Evolutionary conservation across 2,113 vertebrate species (phyloP).

Genomic region (Edolisoma coerulescens): DNA sequence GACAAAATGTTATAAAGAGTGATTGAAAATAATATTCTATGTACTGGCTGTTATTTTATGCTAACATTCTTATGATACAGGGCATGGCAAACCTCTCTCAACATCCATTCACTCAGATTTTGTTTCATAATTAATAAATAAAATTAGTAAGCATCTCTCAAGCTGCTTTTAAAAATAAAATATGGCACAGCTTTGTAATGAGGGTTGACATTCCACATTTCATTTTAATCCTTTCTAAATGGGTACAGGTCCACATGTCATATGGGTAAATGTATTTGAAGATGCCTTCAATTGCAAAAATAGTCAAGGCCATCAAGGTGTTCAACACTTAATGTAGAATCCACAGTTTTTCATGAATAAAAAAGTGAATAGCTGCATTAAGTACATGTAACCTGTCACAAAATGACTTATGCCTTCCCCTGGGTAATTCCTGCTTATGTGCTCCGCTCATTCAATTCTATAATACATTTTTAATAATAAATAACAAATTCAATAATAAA

Average conservation of each 20-base stretch:
- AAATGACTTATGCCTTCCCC: constrained; percentile 43
- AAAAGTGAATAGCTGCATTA: constrained; percentile 62
- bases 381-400: constrained; percentile 57
- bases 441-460: constrained; percentile 41
- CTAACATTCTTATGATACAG: neutral
- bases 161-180: neutral
- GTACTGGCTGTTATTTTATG: neutral
- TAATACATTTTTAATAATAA: constrained; percentile 69
- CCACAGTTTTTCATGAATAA: constrained; percentile 55
- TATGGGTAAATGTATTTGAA: constrained; percentile 47
- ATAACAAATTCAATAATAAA: constrained; percentile 58
- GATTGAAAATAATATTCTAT: neutral
- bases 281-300: constrained; percentile 27
- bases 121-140: constrained; percentile 27
- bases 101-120: neutral
- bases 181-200: neutral
- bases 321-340: constrained; percentile 57
- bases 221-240: constrained; percentile 30
- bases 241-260: neutral
- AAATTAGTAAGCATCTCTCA: neutral
- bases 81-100: neutral
- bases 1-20: neutral
- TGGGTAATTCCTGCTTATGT: constrained; percentile 16
- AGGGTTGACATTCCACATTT: neutral
- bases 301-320: neutral